These are phyloP conservation scores for Lasioglossum vierecki DNA, from an alignment of 2,888 invertebrate genomes.

Conservation along the genomic window DNA sequence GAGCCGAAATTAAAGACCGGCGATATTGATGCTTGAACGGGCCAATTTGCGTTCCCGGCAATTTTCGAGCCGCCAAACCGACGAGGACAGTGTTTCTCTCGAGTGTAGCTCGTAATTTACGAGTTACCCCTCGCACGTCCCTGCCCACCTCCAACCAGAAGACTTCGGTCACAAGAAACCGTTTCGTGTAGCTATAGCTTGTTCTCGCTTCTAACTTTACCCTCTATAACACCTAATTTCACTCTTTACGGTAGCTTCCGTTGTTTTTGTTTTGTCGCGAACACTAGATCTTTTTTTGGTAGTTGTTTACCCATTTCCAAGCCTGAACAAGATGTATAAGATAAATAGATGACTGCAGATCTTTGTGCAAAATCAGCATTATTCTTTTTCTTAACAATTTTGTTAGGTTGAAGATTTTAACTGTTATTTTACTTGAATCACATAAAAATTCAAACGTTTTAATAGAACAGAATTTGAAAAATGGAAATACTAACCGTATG, in stretches of 20 bases:
- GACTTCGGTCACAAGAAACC: slow-evolving; percentile 35
- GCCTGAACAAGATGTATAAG: background rate
- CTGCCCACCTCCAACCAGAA: background rate
- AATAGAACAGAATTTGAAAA: background rate
- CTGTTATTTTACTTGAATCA: too few species aligned
- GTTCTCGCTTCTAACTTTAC: slow-evolving; percentile 1
- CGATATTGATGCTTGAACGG: slow-evolving; percentile 60
- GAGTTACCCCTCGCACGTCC: background rate
- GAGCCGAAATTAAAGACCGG: slow-evolving; percentile 57
- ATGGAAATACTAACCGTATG: background rate
- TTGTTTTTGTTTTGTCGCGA: background rate
- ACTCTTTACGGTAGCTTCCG: background rate
- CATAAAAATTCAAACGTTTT: too few species aligned
- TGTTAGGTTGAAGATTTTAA: too few species aligned
- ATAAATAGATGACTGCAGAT: background rate
- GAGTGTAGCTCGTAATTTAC: slow-evolving; percentile 43
- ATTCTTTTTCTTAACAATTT: background rate
- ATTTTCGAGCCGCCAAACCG: slow-evolving; percentile 45
- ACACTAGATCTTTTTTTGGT: background rate
- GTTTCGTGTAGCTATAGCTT: background rate
- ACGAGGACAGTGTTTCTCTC: slow-evolving; percentile 47
- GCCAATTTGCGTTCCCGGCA: slow-evolving; percentile 60
- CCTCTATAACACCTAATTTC: background rate
- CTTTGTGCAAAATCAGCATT: background rate
- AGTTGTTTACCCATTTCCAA: background rate